Percentiles rank a stretch among this genome's conserved stretches.
Conservation (phyloP, 2,113 vertebrate species). For the Ovis aries region ARS-UI_Ramb_v3.0 NC_056061.1:32970001-32970500, state of each 20-base stretch:
- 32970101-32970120: neutral
- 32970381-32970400: neutral
- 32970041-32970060: neutral
- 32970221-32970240: slow-evolving; percentile 41
- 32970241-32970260: neutral
- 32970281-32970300: neutral
- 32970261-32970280: neutral
- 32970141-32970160: slow-evolving; percentile 27
- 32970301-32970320: neutral
- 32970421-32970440: neutral
- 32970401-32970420: neutral
- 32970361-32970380: neutral
- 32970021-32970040: neutral
- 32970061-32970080: neutral
- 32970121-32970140: neutral
- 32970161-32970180: neutral
- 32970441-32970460: neutral
- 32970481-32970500: neutral
- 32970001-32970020: neutral
- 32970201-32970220: neutral
- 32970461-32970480: neutral
- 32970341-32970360: neutral
- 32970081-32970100: neutral
- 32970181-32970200: slow-evolving; percentile 42
- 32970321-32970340: neutral